These are phyloP conservation scores for Drosophila neutralis DNA, from an alignment of 2,888 invertebrate species.

Conservation along the genomic window DNA sequence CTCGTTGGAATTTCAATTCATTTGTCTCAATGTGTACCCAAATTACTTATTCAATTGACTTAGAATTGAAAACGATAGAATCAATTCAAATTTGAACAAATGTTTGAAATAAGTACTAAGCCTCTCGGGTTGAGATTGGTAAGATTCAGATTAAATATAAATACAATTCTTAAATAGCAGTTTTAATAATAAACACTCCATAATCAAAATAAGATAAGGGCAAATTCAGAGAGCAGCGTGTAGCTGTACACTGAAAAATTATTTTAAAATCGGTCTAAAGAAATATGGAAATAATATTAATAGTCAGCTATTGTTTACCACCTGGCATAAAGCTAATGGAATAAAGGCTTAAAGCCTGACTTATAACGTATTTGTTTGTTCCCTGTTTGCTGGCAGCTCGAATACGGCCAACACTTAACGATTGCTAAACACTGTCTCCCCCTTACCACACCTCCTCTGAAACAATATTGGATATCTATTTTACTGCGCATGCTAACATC, in stretches of 20 bases:
- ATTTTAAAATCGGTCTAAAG: conserved; percentile 1
- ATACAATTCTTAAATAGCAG: neutral
- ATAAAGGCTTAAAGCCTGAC: conserved; percentile 25
- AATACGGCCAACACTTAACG: conserved; percentile 25
- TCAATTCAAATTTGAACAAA: neutral
- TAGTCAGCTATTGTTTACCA: neutral
- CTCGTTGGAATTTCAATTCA: neutral
- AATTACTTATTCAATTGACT: neutral
- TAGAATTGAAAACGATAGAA: neutral
- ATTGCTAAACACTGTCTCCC: neutral
- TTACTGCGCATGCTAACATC: conserved; percentile 30
- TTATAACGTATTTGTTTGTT: conserved; percentile 29
- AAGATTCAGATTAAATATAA: neutral
- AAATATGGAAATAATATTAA: neutral
- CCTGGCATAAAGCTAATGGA: conserved; percentile 11
- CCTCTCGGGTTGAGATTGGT: neutral
- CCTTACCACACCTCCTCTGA: neutral
- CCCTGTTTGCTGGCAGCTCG: conserved; percentile 29
- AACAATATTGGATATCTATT: conserved; percentile 55
- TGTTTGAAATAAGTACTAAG: neutral
- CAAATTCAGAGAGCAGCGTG: neutral
- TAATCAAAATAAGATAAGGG: neutral
- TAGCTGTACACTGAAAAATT: neutral
- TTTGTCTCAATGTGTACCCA: neutral
- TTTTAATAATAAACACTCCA: neutral